These are phyloP conservation scores for Oscheius onirici DNA, from an alignment of 2,888 invertebrate genomes.

Conservation along the genomic window DNA sequence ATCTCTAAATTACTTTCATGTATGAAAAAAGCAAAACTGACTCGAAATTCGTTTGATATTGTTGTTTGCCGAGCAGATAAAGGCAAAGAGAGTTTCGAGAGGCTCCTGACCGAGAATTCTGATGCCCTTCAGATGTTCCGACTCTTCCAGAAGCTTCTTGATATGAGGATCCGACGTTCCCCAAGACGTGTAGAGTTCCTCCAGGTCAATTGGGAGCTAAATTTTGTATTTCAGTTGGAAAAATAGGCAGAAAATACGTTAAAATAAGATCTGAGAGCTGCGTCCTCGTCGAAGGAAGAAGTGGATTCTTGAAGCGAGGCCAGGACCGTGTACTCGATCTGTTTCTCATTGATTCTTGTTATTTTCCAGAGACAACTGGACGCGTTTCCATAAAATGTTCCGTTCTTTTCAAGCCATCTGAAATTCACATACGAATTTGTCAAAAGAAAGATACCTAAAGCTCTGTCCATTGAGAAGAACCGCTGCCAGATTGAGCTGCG, in stretches of 20 bases:
- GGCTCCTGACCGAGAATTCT: conserved; percentile 89
- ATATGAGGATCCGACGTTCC: conserved; percentile 48
- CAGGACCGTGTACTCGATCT: conserved; percentile 25
- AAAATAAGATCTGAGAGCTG: background rate
- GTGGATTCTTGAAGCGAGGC: background rate
- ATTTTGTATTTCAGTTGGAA: background rate
- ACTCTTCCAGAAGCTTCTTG: conserved; percentile 25
- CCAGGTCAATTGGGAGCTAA: conserved; percentile 52
- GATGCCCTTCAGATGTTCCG: conserved; percentile 77
- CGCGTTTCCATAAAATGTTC: conserved; percentile 31
- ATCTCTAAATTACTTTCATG: conserved; percentile 42
- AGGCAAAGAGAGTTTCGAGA: conserved; percentile 90
- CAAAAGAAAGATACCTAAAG: conserved; percentile 25
- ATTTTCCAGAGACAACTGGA: conserved; percentile 29
- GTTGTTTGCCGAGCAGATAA: conserved; percentile 97
- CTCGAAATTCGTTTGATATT: conserved; percentile 80
- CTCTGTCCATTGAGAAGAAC: conserved; percentile 36
- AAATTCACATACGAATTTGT: too few relatives aligned
- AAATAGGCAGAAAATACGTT: background rate
- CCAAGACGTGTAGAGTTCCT: conserved; percentile 52
- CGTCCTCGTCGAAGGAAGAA: background rate
- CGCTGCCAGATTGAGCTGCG: conserved; percentile 29
- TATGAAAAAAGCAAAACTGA: conserved; percentile 30
- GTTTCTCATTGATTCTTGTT: conserved; percentile 17
- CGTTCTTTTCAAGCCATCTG: conserved; percentile 31